Evolutionary conservation across 2,113 vertebrate species (phyloP), one percentile per base, ranked within the genome.

Genomic region (Cyprinodon brontotheroides): DNA sequence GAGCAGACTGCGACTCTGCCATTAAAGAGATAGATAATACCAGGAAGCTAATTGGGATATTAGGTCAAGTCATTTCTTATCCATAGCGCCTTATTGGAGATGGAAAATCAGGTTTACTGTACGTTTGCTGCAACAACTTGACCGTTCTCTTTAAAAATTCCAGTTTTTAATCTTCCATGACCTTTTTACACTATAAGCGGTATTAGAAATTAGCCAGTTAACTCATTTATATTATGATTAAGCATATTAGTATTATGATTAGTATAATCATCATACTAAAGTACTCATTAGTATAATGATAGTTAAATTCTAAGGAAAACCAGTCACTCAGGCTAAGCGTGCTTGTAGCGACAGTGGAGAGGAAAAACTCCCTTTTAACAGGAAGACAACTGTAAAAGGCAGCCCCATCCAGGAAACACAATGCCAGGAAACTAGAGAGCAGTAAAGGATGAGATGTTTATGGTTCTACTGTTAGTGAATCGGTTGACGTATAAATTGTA

Each of bases 11-110:
- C 15, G 60, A 57, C 50, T 57, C 50, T n/a, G 50, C 50, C 50
- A 48, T 37, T 48, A 65, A 38, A 37, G 66, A 37, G 11, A 68
- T 11, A 38, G 41, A 29, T 20, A 29, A 20, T 37, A 39, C 37
- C 14, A 1, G 47, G 64, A 2, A 69, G 76, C 53, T n/a, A 57
- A 57, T 57, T 75, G 79, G 65, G 70, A 69, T 45, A 72, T 77
- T 65, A 61, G n/a, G 77, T 73, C 48, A 69, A 63, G 40, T 40
- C 7, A 17, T 72, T 39, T 64, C 22, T 29, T 22, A 64, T 22
- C 20, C n/a, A 67, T 38, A 70, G 38, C 17, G 0, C 0, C 38
- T 45, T 8, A 65, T 8, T 0, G 22, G 12, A 57, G 14, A 66
- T 10, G 8, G 14, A 59, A 39, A 61, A 39, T 48, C 1, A 36